phyloP scores from a whole-genome alignment of 2,888 invertebrate species.

The Serrognathus titanus region DNA sequence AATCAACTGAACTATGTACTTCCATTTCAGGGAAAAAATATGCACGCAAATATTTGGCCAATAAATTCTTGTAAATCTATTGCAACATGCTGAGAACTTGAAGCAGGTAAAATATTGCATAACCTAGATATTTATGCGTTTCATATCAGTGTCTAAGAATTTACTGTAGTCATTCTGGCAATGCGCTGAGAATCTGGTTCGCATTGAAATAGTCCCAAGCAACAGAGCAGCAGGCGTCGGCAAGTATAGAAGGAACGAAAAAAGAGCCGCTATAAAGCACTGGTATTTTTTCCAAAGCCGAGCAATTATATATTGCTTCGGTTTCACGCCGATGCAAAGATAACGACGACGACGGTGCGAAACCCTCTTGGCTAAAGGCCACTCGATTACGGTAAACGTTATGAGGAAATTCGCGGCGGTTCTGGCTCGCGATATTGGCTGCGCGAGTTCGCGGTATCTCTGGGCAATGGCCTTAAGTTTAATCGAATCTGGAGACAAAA shows the following conservation, averaged over 20 bases:
- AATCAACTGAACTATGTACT: no score
- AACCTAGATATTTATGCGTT: background rate
- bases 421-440: slow-evolving; percentile 24
- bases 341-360: slow-evolving; percentile 5
- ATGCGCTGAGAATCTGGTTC: no score
- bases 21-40: no score
- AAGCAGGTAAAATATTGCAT: background rate
- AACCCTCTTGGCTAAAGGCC: slow-evolving; percentile 11
- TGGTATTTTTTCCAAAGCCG: no score
- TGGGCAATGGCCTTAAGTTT: slow-evolving; percentile 37
- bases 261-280: no score
- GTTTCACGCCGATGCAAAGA: slow-evolving; percentile 16
- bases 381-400: slow-evolving; percentile 11
- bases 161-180: background rate
- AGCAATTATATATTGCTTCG: slow-evolving; percentile 16
- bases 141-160: background rate
- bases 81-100: no score
- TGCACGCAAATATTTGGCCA: no score
- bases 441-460: slow-evolving; percentile 26
- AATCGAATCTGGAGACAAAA: slow-evolving; percentile 38
- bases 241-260: no score
- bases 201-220: no score
- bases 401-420: slow-evolving; percentile 17
- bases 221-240: no score
- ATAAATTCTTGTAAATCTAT: no score